phyloP scores from a whole-genome alignment of 37 sponge, comb jelly and placozoan genomes.

The Lycopodina hypogea region DNA sequence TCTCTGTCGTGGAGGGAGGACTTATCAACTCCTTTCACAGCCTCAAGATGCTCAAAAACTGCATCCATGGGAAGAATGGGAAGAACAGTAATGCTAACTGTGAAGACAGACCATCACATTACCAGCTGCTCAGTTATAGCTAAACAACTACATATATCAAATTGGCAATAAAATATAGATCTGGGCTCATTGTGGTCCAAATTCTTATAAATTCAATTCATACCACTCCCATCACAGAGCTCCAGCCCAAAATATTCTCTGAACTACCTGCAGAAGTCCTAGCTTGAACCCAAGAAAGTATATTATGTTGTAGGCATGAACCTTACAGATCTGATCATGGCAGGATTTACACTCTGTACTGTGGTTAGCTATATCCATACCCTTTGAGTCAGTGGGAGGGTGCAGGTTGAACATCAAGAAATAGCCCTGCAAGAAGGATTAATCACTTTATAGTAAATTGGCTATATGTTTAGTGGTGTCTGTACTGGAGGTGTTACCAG shows the following conservation, averaged over 20 bases:
- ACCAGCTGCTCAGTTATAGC: no score
- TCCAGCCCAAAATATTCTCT: no score
- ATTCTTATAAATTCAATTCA: no score
- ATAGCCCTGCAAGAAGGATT: conserved; percentile 10
- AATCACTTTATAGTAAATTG: neutral
- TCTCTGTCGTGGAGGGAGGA: conserved; percentile 35
- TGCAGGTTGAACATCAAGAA: conserved; percentile 4
- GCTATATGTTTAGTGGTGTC: neutral
- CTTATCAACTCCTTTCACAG: conserved; percentile 11
- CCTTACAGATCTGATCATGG: no score
- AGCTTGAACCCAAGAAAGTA: no score
- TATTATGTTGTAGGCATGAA: neutral
- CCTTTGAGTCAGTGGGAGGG: conserved; percentile 28
- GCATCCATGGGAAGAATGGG: neutral
- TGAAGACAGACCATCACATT: no score
- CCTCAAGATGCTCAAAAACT: conserved; percentile 43
- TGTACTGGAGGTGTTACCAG: conserved; percentile 17
- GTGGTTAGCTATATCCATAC: neutral
- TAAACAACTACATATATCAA: no score
- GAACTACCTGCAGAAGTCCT: no score
- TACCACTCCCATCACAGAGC: no score
- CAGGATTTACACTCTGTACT: no score
- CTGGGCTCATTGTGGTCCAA: no score
- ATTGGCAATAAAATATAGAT: no score
- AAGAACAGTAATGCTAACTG: neutral